A percentile compares a stretch with the other conserved stretches of the same genome.
Conservation (phyloP, 2,113 vertebrate species). For the Rhinolophus ferrumequinum region DNA sequence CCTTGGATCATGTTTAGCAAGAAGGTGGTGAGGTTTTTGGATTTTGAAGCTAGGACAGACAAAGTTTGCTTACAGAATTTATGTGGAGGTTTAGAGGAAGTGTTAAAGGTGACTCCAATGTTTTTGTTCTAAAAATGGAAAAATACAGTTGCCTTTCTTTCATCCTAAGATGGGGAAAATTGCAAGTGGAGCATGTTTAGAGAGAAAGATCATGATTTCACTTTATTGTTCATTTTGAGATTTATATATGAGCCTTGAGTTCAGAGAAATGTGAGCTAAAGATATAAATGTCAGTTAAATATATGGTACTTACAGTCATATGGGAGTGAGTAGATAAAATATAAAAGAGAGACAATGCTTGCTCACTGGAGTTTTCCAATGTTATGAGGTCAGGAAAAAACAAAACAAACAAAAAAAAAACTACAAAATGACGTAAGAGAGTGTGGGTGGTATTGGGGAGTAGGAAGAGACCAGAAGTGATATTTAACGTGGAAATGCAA, state of each 20-base stretch:
- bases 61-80: not conserved
- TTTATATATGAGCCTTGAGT: not conserved
- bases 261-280: not conserved
- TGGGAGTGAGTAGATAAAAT: not conserved
- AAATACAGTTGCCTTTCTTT: not conserved
- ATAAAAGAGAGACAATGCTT: not conserved
- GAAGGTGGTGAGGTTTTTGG: not conserved
- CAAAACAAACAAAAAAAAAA: not conserved
- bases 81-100: not conserved
- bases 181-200: not conserved
- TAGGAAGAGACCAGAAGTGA: not conserved
- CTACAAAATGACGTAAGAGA: not conserved
- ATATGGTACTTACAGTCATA: not conserved
- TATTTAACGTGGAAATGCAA: not conserved
- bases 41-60: not conserved
- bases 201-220: not conserved
- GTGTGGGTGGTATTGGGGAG: not conserved
- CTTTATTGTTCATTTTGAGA: not conserved
- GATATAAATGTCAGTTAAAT: not conserved
- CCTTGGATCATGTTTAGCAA: not conserved
- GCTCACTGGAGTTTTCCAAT: not conserved
- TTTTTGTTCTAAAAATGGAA: not conserved
- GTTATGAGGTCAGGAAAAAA: not conserved
- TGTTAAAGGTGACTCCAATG: not conserved
- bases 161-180: not conserved